Evolutionary conservation across 2,113 vertebrate species (phyloP), one percentile per base, ranked within the genome.

Genomic region (Microtus montanus): DNA sequence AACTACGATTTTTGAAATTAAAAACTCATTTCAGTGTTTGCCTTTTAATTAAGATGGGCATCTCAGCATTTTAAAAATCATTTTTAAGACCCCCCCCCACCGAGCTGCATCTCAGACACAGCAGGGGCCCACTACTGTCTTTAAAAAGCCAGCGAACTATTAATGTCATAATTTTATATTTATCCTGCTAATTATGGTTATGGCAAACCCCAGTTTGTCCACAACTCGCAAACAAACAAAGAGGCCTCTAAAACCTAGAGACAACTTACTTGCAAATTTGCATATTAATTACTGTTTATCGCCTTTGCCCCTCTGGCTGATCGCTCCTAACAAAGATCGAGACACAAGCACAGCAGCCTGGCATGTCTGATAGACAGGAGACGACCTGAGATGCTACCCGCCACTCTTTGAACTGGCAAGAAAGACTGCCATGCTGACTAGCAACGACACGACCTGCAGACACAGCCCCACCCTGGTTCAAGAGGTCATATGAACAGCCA

Each of bases 31-130:
- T 97, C 93, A 93, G 58, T 97, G 91, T 98, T 95, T 97, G 96
- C 83, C 95, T 98, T 98, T 97, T 98, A 98, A 98, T 98, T 98
- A 98, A 97, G 96, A 98, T 90, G 79, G 91, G 93, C 96, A 95
- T 97, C 97, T 96, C n/a, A 24, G 95, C 93, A 96, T 96, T 97
- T 96, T 93, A 93, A 97, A 96, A 96, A 97, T 93, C 96, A 75
- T 91, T 97, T 97, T 85, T 82, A 97, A 97, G 97, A 54, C 97
- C 97, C 97, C 35, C 93, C 73, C 97, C 97, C 95, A 75, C 78
- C 11, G 94, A 95, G 97, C 58, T 44, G 64, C 80, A 90, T 88
- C 94, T 97, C 95, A 89, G 49, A 92, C 86, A 41, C 93, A 92
- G 91, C 77, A 89, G 98, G 96, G 47, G 22, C 41, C 86, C 68